Base-by-base conservation (phyloP, 2,113 vertebrate genomes). In the Gobiocypris rarus region DNA sequence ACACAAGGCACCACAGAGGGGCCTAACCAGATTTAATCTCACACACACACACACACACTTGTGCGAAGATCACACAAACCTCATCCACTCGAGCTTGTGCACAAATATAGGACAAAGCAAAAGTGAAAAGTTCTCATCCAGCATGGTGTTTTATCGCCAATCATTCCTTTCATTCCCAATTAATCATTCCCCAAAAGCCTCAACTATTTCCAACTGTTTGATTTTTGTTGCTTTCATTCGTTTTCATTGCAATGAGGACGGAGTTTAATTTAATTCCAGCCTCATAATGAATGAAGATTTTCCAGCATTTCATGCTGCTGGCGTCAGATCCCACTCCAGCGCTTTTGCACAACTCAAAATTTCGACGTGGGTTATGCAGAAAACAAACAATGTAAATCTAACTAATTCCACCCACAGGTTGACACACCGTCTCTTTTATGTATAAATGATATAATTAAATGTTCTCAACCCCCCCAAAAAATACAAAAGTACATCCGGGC, bases 221-320 rank as follows among this genome's bases (percentile, higher is more conserved):
- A 41, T 63, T 78, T 63, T 19, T 45, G 58, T 65, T 48, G 38
- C 77, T 65, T 26, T 78, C 34, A 24, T 26, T 43, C 34, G 8
- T 24, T 58, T 43, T 24, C 45, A 2, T 13, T 26, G 45, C 13
- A 28, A 43, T 9, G 15, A 11, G 48, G 43, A 75, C 26, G 9
- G 77, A 65, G 58, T 80, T 80, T 65, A 79, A 79, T 65, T 79
- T 65, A 65, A 80, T 65, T 80, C 76, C n/a, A 63, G 10, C 41
- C 58, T 45, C 58, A 45, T 14, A 81, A 52, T 81, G 63, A 81
- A 65, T 81, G 45, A 81, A 81, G 59, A 81, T 52, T 52, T 69
- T 69, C 63, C 24, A 65, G 24, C 24, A 43, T 31, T 81, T 61
- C 58, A 28, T 43, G 19, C n/a, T 45, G 58, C 48, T 54, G 31